Base-by-base conservation (phyloP, 1,140 invertebrate genomes). In the Plutomurus gul region DNA sequence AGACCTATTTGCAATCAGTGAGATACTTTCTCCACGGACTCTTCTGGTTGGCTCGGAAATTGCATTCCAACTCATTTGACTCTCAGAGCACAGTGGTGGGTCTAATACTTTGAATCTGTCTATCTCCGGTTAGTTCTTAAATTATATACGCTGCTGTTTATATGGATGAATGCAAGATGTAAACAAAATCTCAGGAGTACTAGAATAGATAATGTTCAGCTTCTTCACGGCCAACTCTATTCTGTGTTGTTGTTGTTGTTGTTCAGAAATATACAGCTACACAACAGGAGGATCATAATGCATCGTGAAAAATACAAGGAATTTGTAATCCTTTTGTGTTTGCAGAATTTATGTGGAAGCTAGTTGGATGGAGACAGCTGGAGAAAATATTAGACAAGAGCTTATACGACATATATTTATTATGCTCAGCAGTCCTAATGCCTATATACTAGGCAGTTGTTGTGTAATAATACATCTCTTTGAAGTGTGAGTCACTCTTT, bases 61-160 rank as follows among this genome's bases (percentile, higher is more conserved):
- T 65, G 27, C 56, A 65, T 65, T 65, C 56, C 27, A 30, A 27
- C 56, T 65, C 56, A 65, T 65, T 65, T 65, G 56, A 65, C 27
- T 65, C 56, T 27, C 18, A 33, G 27, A 13, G 36, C 25, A 60
- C 56, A 65, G 25, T 33, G 56, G 27, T n/a, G 27, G 18, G 36
- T 36, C 27, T 27, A 27, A 5, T 30, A 30, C 56, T 65, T 65
- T 65, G n/a, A n/a, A n/a, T n/a, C n/a, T n/a, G n/a, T n/a, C n/a
- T n/a, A n/a, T n/a, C n/a, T n/a, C n/a, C n/a, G n/a, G n/a, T n/a
- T n/a, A n/a, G n/a, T n/a, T n/a, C n/a, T n/a, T n/a, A n/a, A n/a
- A n/a, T n/a, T n/a, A n/a, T n/a, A n/a, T n/a, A n/a, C n/a, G n/a
- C n/a, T n/a, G n/a, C n/a, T n/a, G n/a, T n/a, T n/a, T n/a, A n/a